A percentile compares a stretch with the other conserved stretches of the same genome.
Conservation (phyloP, 2,113 vertebrate species). For the Myrmecophaga tridactyla region DNA sequence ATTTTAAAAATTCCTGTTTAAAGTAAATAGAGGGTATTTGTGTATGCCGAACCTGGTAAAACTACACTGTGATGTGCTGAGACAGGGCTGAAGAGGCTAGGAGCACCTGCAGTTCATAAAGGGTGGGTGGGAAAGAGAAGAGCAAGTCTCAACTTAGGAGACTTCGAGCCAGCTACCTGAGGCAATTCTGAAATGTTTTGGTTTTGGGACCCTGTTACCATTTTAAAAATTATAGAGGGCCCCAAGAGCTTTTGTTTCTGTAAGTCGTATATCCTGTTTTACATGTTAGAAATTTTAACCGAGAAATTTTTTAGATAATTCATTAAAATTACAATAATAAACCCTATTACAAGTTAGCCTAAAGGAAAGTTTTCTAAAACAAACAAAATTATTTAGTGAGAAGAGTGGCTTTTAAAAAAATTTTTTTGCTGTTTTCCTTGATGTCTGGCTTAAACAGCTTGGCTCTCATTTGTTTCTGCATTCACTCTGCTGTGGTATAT, state of each 20-base stretch:
- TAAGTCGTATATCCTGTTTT: background rate
- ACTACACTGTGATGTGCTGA: fast-evolving
- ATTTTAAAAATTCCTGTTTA: background rate
- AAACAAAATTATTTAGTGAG: no score
- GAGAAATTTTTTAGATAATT: background rate
- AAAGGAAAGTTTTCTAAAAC: background rate
- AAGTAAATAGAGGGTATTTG: fast-evolving
- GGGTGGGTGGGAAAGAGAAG: fast-evolving
- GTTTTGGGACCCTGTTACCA: fast-evolving
- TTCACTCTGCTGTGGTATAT: fast-evolving
- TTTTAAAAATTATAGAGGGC: no score
- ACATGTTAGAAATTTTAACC: background rate
- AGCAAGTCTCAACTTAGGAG: fast-evolving
- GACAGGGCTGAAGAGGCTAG: fast-evolving
- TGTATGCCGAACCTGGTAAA: fast-evolving
- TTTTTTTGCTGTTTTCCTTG: background rate
- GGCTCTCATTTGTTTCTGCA: background rate
- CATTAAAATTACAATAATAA: background rate
- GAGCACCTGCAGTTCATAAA: fast-evolving
- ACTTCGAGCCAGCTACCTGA: fast-evolving
- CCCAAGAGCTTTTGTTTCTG: background rate
- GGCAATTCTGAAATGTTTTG: fast-evolving
- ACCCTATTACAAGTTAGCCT: background rate
- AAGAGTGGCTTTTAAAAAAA: no score
- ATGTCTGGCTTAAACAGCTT: background rate